These are phyloP conservation scores for Ethmia dodecea DNA, from an alignment of 2,888 invertebrate genomes.

Conservation along the genomic window DNA sequence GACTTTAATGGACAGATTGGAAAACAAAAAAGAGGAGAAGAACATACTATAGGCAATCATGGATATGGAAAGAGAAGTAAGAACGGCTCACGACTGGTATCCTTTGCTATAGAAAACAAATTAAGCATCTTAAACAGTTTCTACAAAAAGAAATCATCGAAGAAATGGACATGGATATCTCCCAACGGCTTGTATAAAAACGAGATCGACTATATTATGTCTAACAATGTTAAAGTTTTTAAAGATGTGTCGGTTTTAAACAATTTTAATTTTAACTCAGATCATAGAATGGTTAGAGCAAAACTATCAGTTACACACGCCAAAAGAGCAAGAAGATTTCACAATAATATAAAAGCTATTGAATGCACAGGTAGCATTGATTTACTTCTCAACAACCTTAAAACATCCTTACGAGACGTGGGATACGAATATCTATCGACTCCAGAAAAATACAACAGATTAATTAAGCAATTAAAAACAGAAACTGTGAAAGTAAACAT, in stretches of 20 bases:
- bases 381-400: slow-evolving; percentile 4
- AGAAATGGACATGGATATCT: slow-evolving; percentile 22
- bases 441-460: slow-evolving; percentile 7
- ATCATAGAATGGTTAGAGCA: slow-evolving; percentile 22
- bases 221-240: slow-evolving; percentile 16
- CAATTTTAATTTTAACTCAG: slow-evolving; percentile 18
- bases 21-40: slow-evolving; percentile 9
- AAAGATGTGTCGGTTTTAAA: slow-evolving; percentile 14
- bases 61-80: slow-evolving; percentile 18
- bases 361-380: slow-evolving; percentile 7
- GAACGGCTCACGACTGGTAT: slow-evolving; percentile 16
- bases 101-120: slow-evolving; percentile 18
- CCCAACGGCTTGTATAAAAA: slow-evolving; percentile 19
- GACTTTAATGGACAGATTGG: too few relatives aligned
- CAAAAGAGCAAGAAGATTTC: slow-evolving; percentile 10
- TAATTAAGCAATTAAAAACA: slow-evolving; percentile 8
- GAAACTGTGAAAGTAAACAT: slow-evolving; percentile 11
- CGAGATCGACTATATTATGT: slow-evolving; percentile 20
- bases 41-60: slow-evolving; percentile 15
- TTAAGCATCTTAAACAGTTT: slow-evolving; percentile 18
- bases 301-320: slow-evolving; percentile 6
- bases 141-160: slow-evolving; percentile 15
- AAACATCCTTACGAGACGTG: slow-evolving; percentile 1
- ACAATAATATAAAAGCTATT: slow-evolving; percentile 6
- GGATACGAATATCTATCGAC: slow-evolving; percentile 5